Evolutionary conservation across 2,797 vertebrate genomes (phyloP).

Genomic region (Periparus ater): DNA sequence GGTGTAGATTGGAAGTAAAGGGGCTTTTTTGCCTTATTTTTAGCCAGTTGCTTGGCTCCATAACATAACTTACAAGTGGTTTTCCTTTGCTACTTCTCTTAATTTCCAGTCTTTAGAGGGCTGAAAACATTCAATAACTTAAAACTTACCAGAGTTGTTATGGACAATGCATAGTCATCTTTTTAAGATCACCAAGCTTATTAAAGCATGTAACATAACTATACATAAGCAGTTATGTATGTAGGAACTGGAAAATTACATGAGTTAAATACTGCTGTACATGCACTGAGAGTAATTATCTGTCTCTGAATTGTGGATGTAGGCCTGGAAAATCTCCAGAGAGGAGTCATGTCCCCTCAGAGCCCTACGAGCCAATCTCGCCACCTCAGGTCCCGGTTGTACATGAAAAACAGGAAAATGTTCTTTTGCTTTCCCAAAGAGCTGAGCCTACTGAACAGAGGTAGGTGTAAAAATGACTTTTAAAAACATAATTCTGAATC

Average conservation of each 20-base stretch:
- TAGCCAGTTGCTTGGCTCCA: neutral
- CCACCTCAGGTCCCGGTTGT: constrained; percentile 89
- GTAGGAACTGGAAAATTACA: neutral
- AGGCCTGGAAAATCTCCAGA: constrained; percentile 98
- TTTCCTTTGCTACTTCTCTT: neutral
- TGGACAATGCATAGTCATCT: neutral
- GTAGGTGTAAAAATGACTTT: constrained; percentile 65
- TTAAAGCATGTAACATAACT: neutral
- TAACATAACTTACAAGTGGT: neutral
- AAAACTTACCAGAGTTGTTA: neutral
- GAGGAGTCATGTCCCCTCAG: constrained; percentile 86
- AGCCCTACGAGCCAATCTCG: constrained; percentile 96
- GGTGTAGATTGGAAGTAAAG: neutral
- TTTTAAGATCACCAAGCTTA: neutral
- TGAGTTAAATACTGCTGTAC: neutral
- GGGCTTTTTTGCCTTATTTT: neutral
- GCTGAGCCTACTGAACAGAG: constrained; percentile 90
- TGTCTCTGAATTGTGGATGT: constrained; percentile 13
- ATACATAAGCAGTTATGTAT: neutral
- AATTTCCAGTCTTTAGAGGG: neutral
- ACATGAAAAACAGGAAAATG: constrained; percentile 89
- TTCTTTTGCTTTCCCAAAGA: constrained; percentile 85
- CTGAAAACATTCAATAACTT: neutral
- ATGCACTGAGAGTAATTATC: neutral
- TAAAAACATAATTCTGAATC: neutral